Conservation (phyloP, 2,888 invertebrate genomes). For the Acleris cristana region DNA sequence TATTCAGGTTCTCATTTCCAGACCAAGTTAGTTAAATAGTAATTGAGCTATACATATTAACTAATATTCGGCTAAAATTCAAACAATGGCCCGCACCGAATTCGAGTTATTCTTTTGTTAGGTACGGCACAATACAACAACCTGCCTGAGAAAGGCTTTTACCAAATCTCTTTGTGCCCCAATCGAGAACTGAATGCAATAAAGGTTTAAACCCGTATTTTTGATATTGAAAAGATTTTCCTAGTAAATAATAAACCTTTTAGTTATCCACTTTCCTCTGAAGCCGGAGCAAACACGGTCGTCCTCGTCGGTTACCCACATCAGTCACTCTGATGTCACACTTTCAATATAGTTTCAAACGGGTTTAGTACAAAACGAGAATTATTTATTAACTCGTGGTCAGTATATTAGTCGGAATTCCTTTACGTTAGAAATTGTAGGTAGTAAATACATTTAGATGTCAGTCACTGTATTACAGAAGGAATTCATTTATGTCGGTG, state of each 20-base stretch:
- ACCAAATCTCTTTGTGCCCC: too few species aligned
- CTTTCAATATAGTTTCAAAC: slow-evolving; percentile 17
- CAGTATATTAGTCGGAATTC: neutral
- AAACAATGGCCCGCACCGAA: too few species aligned
- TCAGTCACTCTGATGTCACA: slow-evolving; percentile 15
- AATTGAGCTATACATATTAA: too few species aligned
- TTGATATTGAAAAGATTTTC: neutral
- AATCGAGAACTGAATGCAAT: neutral
- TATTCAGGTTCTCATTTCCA: too few species aligned
- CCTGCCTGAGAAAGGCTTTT: too few species aligned
- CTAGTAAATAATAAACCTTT: neutral
- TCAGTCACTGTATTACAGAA: too few species aligned
- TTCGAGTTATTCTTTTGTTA: too few species aligned
- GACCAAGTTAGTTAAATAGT: too few species aligned
- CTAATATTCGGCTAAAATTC: too few species aligned
- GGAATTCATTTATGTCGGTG: too few species aligned
- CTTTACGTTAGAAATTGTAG: neutral
- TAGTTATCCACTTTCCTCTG: neutral
- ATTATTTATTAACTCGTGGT: slow-evolving; percentile 13
- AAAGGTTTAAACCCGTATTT: neutral
- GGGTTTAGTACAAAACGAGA: neutral
- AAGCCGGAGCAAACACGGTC: neutral
- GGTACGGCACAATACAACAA: too few species aligned
- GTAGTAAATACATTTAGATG: too few species aligned
- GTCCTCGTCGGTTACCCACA: slow-evolving; percentile 5